Base-by-base conservation (phyloP, 2,888 invertebrate species). In the Drosophila histrio region DNA sequence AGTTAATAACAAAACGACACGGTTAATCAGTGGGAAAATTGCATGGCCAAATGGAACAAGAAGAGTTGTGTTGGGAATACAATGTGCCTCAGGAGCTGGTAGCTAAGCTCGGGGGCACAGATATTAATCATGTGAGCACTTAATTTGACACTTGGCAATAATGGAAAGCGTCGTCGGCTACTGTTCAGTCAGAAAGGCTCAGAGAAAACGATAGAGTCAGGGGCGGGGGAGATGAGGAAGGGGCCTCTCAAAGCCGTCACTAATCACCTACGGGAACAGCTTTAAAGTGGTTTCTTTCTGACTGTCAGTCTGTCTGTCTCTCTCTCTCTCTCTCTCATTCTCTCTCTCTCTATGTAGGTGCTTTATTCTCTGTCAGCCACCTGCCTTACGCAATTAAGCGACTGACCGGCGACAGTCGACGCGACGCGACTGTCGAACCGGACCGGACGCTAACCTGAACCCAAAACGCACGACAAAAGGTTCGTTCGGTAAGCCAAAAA, bases 301-400 rank as follows among this genome's bases (percentile, higher is more conserved):
- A 2, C 82, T 73, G 58, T 9, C 47, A 38, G 3, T 19, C 44
- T 69, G 57, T 60, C 50, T 54, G n/a, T 30, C 21, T 43, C 22
- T 24, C 36, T 17, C n/a, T 17, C 19, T 11, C 22, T 6, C 26
- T 38, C 19, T 13, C 41, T 9, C 1, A 9, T 30, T 39, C 15
- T 22, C 9, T 41, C 26, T 24, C 13, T 44, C 11, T 38, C 21
- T 53, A 44, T 72, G 50, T 72, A 74, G 71, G 79, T 86, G 76
- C 82, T 74, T 79, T 78, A 86, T 82, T 80, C 83, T 75, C 66
- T 67, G 73, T 52, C 80, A 85, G 85, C 87, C 85, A 85, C 85
- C 85, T 85, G 85, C 85, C 87, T 85, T 85, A 85, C 85, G 85
- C 87, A 85, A 85, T 87, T 85, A 85, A 85, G 87, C 77, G 72